Evolutionary conservation across 1,140 invertebrate genomes (phyloP), one percentile per base, ranked within the genome.

Genomic region (Gerris buenoi): DNA sequence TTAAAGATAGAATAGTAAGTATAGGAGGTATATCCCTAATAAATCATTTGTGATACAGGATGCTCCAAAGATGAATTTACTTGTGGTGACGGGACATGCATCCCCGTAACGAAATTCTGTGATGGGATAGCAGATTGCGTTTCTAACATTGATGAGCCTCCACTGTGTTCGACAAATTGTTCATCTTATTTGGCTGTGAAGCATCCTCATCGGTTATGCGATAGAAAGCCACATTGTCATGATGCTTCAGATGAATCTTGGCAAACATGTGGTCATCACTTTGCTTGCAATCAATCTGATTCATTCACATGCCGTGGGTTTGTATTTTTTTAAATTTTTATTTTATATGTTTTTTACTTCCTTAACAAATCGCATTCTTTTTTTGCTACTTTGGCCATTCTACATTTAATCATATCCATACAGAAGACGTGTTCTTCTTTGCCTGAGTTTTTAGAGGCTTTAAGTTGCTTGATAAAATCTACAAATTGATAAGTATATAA

Each of bases 171-270:
- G 70, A 72, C 69, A 58, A 84, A 77, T 22, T 90, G 88, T 70
- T 79, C 80, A 1, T 78, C 81, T 29, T 91, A 88, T 73, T 73
- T 91, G 65, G 81, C 81, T 65, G 77, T 86, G 15, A 84, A 85
- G 0, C 75, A 80, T 69, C 84, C 86, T 10, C 76, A 80, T 2
- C 81, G 82, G 66, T 76, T 91, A 27, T 94, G 92, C 74, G 88
- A 94, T 76, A 88, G 88, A 10, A 79, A 85, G 2, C 77, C 86
- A 26, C 85, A 93, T 74, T 95, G 92, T 73, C 78, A 80, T 59
- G 90, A 93, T 74, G 86, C 87, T 72, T 84, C 81, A 27, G 91
- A 94, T 74, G 91, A 94, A 76, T 81, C 83, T 67, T 81, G 82
- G 0, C 74, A 77, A 29, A 76, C 80, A 2, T 91, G 89, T 71